Evolutionary conservation across 2,888 invertebrate species (phyloP), one percentile per base, ranked within the genome.

Genomic region (Allophyes oxyacanthae): DNA sequence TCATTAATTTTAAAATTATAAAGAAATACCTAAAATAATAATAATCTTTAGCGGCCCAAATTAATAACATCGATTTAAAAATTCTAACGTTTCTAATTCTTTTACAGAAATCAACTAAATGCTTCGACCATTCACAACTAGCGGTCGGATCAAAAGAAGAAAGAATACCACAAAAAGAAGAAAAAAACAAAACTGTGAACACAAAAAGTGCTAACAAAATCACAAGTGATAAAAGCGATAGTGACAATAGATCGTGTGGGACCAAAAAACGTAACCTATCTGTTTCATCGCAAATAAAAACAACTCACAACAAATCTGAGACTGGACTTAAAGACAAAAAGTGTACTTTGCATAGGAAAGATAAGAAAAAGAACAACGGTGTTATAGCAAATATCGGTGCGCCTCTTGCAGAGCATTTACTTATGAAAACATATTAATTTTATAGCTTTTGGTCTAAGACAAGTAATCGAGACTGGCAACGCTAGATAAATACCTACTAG

Each of bases 231-330:
- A 81, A 76, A 60, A 79, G 80, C 72, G 77, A 75, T 59, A 84
- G 74, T 75, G 80, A 78, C 40, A 82, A 72, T 59, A 78, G 77
- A 59, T 64, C 66, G 40, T 89, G 88, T 72, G 88, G 84, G 82
- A 83, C 79, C 79, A 89, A 91, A 84, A 92, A 92, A 78, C 83
- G 90, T 34, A 82, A 85, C 46, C 61, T 92, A 33, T 92, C 92
- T 38, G 78, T 93, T 70, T 84, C 91, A 6, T 81, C 88, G 1
- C 92, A 91, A 83, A 86, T 92, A 61, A 93, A 93, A 76, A 90
- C 86, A 54, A 92, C 87, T 15, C 91, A 92, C 49, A 94, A 93
- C 58, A 92, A 92, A 84, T 93, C 92, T 5, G 92, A 92, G 75
- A 89, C 83, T 34, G 89, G 91, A 63, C 85, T 87, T 9, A 92